A percentile compares a stretch with the other conserved stretches of the same genome.
Evolutionary conservation across 2,113 vertebrate genomes (phyloP).

Genomic region (Labrus mixtus): DNA sequence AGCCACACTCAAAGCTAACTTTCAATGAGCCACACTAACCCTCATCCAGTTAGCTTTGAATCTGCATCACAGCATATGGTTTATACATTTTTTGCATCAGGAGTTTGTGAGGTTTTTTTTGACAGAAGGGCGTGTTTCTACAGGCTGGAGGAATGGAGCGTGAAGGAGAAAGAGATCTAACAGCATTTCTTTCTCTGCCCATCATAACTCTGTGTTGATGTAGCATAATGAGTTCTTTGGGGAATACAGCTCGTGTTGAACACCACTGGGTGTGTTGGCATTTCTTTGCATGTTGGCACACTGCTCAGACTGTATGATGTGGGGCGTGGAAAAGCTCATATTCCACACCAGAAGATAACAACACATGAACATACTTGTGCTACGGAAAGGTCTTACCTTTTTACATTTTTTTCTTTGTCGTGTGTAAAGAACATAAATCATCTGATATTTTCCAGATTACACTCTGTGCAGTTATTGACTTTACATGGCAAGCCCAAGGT

Average conservation of each 20-base stretch:
- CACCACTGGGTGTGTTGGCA: neutral
- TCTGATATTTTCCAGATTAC: slow-evolving; percentile 29
- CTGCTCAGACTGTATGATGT: neutral
- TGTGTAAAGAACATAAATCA: slow-evolving; percentile 8
- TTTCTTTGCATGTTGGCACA: slow-evolving; percentile 22
- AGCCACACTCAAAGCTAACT: no score
- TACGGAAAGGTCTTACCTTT: neutral
- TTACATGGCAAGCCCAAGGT: slow-evolving; percentile 20
- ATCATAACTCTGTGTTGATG: slow-evolving; percentile 44
- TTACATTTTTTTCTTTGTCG: neutral
- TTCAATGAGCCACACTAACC: no score
- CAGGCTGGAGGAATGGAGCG: slow-evolving; percentile 39
- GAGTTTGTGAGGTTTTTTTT: slow-evolving; percentile 3
- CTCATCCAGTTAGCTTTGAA: no score
- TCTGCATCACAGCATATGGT: no score
- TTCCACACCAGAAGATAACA: slow-evolving; percentile 2
- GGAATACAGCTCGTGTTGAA: slow-evolving; percentile 5
- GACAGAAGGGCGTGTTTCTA: slow-evolving; percentile 41
- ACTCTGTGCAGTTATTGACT: slow-evolving; percentile 7
- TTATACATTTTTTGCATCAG: slow-evolving; percentile 10
- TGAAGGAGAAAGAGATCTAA: slow-evolving; percentile 16
- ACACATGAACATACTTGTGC: neutral
- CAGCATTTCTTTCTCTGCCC: no score
- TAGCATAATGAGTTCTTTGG: slow-evolving; percentile 33
- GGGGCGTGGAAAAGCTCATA: neutral